Percentiles rank a stretch among this genome's conserved stretches.
phyloP scores from a whole-genome alignment of 2,888 invertebrate species.

The Liodrosophila aerea region DNA sequence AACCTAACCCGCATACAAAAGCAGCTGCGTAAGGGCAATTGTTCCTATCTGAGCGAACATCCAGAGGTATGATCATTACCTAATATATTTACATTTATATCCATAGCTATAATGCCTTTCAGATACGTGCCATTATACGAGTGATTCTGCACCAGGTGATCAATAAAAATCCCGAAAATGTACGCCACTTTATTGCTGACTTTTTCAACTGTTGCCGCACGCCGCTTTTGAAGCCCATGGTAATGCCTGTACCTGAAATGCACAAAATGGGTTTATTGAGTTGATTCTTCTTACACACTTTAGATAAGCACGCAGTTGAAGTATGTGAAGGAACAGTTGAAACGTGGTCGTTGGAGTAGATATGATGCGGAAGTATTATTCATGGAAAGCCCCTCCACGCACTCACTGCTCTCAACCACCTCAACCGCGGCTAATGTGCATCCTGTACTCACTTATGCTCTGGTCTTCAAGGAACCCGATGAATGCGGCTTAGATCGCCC shows the following conservation, averaged over 20 bases:
- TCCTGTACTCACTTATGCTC: constrained; percentile 64
- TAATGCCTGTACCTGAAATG: constrained; percentile 1
- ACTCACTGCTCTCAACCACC: constrained; percentile 59
- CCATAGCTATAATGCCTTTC: neutral
- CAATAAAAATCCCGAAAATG: constrained; percentile 54
- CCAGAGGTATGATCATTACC: constrained; percentile 50
- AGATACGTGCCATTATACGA: constrained; percentile 75
- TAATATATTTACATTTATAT: neutral
- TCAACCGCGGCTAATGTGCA: constrained; percentile 52
- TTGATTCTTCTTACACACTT: neutral
- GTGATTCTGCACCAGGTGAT: constrained; percentile 68
- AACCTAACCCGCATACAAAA: constrained; percentile 52
- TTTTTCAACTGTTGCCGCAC: constrained; percentile 63
- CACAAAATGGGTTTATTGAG: neutral
- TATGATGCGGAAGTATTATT: constrained; percentile 68
- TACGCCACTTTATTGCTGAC: constrained; percentile 59
- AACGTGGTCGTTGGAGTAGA: constrained; percentile 60
- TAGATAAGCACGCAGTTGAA: constrained; percentile 68
- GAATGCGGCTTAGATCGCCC: constrained; percentile 66
- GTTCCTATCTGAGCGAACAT: constrained; percentile 55
- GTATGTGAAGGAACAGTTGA: constrained; percentile 59
- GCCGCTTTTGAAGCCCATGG: constrained; percentile 58
- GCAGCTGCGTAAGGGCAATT: constrained; percentile 57
- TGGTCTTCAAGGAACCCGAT: constrained; percentile 62
- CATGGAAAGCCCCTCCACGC: constrained; percentile 58